These are phyloP conservation scores for Isichthys henryi DNA, from an alignment of 2,113 vertebrate species.

Conservation along the genomic window DNA sequence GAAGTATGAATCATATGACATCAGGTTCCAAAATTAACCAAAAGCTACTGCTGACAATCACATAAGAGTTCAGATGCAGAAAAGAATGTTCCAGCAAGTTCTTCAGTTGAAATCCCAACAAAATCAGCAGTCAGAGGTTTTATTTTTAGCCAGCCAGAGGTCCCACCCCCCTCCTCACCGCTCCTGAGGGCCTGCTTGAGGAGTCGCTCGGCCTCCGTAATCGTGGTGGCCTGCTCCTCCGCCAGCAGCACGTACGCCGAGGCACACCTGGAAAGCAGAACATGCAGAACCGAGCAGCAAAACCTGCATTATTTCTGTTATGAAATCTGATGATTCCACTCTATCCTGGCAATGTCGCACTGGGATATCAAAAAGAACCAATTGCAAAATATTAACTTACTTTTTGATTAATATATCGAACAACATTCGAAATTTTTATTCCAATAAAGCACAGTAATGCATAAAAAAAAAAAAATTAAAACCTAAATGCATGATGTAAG, in stretches of 20 bases:
- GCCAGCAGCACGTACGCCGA: slow-evolving; percentile 91
- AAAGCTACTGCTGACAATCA: background rate
- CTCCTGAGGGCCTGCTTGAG: slow-evolving; percentile 92
- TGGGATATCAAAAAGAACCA: background rate
- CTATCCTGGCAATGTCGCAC: background rate
- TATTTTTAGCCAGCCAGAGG: background rate
- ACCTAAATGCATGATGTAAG: background rate
- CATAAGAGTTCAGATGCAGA: background rate
- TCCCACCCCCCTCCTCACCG: slow-evolving; percentile 62
- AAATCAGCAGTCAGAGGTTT: slow-evolving; percentile 55
- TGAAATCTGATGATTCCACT: background rate
- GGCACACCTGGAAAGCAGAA: slow-evolving; percentile 69
- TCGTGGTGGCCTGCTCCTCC: slow-evolving; percentile 95
- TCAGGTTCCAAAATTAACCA: background rate
- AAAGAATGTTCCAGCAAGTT: background rate
- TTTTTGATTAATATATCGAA: background rate
- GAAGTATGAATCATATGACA: background rate
- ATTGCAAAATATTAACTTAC: background rate
- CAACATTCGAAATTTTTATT: background rate
- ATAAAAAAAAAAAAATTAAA: background rate
- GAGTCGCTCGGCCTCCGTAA: slow-evolving; percentile 88
- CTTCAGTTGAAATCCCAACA: background rate
- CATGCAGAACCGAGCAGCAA: background rate
- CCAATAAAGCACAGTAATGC: background rate
- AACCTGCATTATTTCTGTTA: background rate